phyloP scores from a whole-genome alignment of 2,797 vertebrate species.

The Enteromius paludinosus region DNA sequence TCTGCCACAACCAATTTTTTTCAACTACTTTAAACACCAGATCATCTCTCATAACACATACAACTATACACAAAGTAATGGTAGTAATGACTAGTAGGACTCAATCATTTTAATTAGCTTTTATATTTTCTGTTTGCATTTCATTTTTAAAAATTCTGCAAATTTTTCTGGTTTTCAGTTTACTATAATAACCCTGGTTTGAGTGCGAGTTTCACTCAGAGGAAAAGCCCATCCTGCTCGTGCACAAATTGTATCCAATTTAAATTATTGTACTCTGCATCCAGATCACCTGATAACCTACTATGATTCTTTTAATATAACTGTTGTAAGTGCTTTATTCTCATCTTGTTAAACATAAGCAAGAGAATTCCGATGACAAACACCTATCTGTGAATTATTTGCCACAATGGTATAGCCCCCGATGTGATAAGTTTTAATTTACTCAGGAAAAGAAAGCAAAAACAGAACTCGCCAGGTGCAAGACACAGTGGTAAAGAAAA shows the following conservation, averaged over 20 bases:
- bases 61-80: too few relatives aligned
- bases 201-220: neutral
- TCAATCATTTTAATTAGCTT: too few relatives aligned
- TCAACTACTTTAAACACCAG: too few relatives aligned
- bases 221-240: conserved; percentile 14
- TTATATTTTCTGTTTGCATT: too few relatives aligned
- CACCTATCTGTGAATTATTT: conserved; percentile 31
- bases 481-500: conserved; percentile 72
- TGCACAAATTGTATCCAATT: neutral
- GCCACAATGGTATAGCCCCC: conserved; percentile 31
- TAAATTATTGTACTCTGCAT: conserved; percentile 36
- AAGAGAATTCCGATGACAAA: conserved; percentile 28
- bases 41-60: too few relatives aligned
- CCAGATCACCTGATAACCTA: neutral
- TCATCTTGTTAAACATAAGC: neutral
- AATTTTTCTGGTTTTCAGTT: too few relatives aligned
- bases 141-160: too few relatives aligned
- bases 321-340: conserved; percentile 4
- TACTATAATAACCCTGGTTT: too few relatives aligned
- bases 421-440: conserved; percentile 7
- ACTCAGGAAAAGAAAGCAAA: conserved; percentile 52
- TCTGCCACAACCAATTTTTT: too few relatives aligned
- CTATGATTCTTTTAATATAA: conserved; percentile 36
- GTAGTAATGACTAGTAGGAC: too few relatives aligned
- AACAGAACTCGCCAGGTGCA: conserved; percentile 78